Base-by-base conservation (phyloP, 2,113 vertebrate genomes). In the Bucco capensis region DNA sequence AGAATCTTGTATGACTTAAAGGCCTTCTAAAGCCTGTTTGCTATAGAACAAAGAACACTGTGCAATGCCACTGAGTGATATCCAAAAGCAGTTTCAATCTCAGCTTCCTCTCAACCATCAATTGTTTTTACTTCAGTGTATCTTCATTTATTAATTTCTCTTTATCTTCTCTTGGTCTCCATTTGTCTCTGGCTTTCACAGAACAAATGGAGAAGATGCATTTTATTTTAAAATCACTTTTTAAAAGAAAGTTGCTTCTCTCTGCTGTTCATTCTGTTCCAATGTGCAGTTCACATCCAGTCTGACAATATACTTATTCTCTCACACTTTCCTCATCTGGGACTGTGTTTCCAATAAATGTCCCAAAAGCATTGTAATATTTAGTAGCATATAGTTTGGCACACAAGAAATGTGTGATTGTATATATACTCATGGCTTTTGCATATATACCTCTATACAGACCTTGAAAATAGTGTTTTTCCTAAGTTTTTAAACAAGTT, bases 361-460 rank as follows among this genome's bases (percentile, higher is more conserved):
- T 95, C 90, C 92, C 85, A 67, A 95, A 96, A 95, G 90, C 69
- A 74, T 44, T 74, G 69, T 91, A 95, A 88, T 67, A 88, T 86
- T 95, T 94, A 94, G 69, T 81, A 95, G 76, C 30, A 60, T 49
- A 71, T n/a, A 74, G 91, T 95, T 81, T 95, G 86, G 83, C 83
- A 83, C 60, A 44, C 8, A 0, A 40, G 3, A 90, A 83, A 86
- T 9, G 65, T 53, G 51, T 77, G 73, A 67, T 9, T 54, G 30
- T 44, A 88, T 94, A 89, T 96, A 74, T 91, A 78, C 58, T 92
- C 91, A 31, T 75, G 62, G 28, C n/a, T 91, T 89, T 88, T 88
- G 44, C 69, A 47, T 28, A 50, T 12, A 83, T 57, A 49, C 2
- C 2, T 82, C 87, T 46, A 46, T 31, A 28, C 9, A 93, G 65